phyloP scores from a whole-genome alignment of 2,888 invertebrate genomes.

The Cyrtodaria siliqua region DNA sequence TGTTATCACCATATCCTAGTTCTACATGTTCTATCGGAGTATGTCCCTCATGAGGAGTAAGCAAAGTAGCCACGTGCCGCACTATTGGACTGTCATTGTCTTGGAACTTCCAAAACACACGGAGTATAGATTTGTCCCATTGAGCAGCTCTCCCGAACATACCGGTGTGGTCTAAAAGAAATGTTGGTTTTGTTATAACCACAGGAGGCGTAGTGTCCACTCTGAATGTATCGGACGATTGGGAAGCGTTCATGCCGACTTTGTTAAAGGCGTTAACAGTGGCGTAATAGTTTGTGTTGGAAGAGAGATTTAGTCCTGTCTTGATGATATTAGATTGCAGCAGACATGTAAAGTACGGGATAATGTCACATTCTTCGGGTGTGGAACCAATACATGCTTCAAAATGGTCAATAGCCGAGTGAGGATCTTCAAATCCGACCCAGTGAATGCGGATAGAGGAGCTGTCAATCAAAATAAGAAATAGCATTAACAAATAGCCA shows the following conservation, averaged over 20 bases:
- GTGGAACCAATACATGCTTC: conserved; percentile 34
- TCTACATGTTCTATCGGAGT: conserved; percentile 48
- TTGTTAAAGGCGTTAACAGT: conserved; percentile 48
- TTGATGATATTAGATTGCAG: conserved; percentile 30
- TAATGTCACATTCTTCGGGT: conserved; percentile 23
- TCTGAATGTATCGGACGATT: conserved; percentile 40
- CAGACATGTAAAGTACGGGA: conserved; percentile 16
- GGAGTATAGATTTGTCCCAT: conserved; percentile 62
- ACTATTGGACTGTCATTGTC: conserved; percentile 60
- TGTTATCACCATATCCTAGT: conserved; percentile 36
- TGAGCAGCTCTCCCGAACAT: not conserved
- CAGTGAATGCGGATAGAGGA: conserved; percentile 29
- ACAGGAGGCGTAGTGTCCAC: conserved; percentile 45
- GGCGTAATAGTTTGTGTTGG: conserved; percentile 32
- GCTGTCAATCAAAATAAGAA: too few species aligned
- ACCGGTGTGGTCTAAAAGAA: conserved; percentile 6
- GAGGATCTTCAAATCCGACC: conserved; percentile 58
- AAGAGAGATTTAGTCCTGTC: conserved; percentile 37
- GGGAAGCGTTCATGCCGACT: conserved; percentile 21
- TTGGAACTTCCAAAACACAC: conserved; percentile 40
- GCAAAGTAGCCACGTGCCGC: conserved; percentile 40
- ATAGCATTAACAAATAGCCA: too few species aligned
- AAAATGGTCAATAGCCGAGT: conserved; percentile 50
- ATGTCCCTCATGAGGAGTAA: conserved; percentile 56
- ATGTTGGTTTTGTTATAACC: conserved; percentile 12